Evolutionary conservation across 2,797 vertebrate genomes (phyloP), one percentile per base, ranked within the genome.

Genomic region (Notolabrus celidotus): DNA sequence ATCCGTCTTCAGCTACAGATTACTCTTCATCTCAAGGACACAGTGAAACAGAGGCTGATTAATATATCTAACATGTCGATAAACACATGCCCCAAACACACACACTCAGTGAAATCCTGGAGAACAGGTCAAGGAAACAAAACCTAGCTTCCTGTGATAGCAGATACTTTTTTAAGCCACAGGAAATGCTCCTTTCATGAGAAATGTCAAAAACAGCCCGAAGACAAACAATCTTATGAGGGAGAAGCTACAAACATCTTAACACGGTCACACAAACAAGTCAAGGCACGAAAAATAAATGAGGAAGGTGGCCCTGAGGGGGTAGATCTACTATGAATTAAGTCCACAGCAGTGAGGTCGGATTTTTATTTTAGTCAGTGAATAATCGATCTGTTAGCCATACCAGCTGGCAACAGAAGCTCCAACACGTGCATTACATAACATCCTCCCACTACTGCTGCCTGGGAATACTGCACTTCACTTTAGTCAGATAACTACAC

Each of bases 351-450:
- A 27, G 19, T 7, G 3, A 27, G 31, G 7, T 49, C 6, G 45
- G 23, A n/a, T 38, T 49, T 49, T 38, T 49, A 34, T 64, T 49
- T 53, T 41, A 41, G 22, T 53, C 22, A n/a, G 2, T 20, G 25
- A 34, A 47, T 61, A 51, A 68, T 56, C 39, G 27, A 53, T 75
- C 41, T 51, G 29, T 1, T 53, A 50, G 22, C 51, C 39, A 3
- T 46, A 53, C 41, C 51, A 33, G 38, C 45, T 58, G 50, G 64
- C 39, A 47, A 57, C 43, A 57, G 39, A 45, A n/a, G 43, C 52
- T 56, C 25, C 10, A 51, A 61, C 60, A 42, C 22, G 25, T 15
- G 20, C 9, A 31, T 79, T 61, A 70, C 36, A 46, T 67, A 73
- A 76, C 53, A 45, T 12, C 41, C 14, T 49, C 70, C 51, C 45